These are phyloP conservation scores for Fratercula arctica DNA, from an alignment of 2,797 vertebrate species.

Conservation along the genomic window DNA sequence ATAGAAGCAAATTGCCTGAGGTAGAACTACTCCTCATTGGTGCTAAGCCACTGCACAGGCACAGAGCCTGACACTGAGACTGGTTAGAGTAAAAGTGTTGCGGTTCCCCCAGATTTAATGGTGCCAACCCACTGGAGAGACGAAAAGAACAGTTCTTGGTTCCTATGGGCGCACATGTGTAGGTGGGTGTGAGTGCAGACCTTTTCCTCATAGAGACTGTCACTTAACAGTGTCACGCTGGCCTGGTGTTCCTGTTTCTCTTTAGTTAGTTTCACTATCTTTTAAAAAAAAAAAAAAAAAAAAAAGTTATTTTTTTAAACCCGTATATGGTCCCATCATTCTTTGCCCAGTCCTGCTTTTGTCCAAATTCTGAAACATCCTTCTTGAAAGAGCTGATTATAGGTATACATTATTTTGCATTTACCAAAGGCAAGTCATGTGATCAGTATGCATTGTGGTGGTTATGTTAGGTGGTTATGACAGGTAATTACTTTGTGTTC, in stretches of 20 bases:
- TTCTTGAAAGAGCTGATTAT: neutral
- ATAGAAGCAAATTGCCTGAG: neutral
- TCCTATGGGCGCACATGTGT: fast-evolving
- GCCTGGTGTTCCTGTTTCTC: neutral
- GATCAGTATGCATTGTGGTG: neutral
- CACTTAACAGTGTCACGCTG: neutral
- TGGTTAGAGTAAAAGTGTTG: neutral
- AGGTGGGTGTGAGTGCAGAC: neutral
- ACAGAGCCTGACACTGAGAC: neutral
- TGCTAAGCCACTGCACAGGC: neutral
- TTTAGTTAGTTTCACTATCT: neutral
- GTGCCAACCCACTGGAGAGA: fast-evolving
- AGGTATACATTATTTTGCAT: neutral
- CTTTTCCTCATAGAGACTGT: neutral
- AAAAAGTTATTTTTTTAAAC: neutral
- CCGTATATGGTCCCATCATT: neutral
- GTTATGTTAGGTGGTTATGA: neutral
- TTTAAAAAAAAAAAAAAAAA: too few species aligned
- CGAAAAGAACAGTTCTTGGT: neutral
- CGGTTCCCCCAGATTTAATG: neutral
- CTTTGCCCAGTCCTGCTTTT: neutral
- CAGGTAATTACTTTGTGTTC: neutral
- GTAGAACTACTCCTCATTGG: neutral
- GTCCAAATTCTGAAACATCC: neutral
- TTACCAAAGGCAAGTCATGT: neutral